These are phyloP conservation scores for Hedya salicella DNA, from an alignment of 2,888 invertebrate species.

Conservation along the genomic window DNA sequence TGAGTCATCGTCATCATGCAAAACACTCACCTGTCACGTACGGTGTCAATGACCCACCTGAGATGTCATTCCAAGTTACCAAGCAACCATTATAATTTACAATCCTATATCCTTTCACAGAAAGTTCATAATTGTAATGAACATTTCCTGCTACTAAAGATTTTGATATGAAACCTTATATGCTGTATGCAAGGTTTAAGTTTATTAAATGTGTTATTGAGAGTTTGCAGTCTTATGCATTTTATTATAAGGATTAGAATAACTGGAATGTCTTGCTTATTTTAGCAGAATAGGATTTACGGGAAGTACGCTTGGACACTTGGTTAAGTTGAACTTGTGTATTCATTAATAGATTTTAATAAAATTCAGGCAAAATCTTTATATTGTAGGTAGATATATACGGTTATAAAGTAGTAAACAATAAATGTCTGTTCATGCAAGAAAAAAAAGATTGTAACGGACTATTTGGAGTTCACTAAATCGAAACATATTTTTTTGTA, in stretches of 20 bases:
- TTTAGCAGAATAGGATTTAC: slow-evolving; percentile 1
- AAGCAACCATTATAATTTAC: background rate
- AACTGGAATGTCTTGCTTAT: slow-evolving; percentile 1
- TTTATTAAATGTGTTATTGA: background rate
- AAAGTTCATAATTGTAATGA: background rate
- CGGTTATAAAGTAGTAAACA: too few species aligned
- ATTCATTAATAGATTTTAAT: background rate
- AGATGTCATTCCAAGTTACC: slow-evolving; percentile 15
- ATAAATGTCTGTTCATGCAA: too few species aligned
- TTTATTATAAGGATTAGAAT: slow-evolving; percentile 13
- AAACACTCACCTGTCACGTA: slow-evolving; percentile 45
- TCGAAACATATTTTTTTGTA: too few species aligned
- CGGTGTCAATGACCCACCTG: slow-evolving; percentile 37
- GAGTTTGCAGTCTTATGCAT: background rate
- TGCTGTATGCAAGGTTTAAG: background rate
- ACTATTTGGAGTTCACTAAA: too few species aligned
- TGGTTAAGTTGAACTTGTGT: background rate
- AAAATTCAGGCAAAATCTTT: too few species aligned
- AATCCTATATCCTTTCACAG: background rate
- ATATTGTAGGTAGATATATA: too few species aligned
- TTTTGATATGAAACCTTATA: slow-evolving; percentile 3
- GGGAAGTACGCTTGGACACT: background rate
- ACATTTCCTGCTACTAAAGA: background rate
- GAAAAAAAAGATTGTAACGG: too few species aligned
- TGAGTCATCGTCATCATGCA: slow-evolving; percentile 46